Base-by-base conservation (phyloP, 1,140 invertebrate species). In the Diplogasteroides magnus region DNA sequence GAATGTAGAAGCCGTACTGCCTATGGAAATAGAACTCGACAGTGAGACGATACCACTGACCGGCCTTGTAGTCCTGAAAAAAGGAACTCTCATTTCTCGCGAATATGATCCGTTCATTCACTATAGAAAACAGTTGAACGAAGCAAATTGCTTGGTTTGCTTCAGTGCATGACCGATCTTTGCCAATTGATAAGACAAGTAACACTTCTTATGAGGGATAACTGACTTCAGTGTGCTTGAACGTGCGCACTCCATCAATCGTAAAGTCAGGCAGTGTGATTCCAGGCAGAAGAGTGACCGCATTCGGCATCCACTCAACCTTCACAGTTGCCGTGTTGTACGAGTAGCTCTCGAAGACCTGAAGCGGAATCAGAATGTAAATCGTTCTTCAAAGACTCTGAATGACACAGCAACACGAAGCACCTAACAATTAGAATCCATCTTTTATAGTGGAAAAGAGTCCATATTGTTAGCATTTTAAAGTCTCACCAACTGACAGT, bases 241-340 rank as follows among this genome's bases (percentile, higher is more conserved):
- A 80, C 6, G 76, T 58, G 31, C 59, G 65, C 15, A 77, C 64
- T 26, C 60, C 32, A 19, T 61, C 66, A 15, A 81, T 27, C 27
- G 63, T 37, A 67, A 76, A 82, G 61, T 81, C 79, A 11, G 80
- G 74, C 1, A 75, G 26, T 69, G 76, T 59, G 69, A 83, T 74
- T 25, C 56, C 64, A 13, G 71, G 67, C 2, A 67, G 37, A 14
- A 82, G 67, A 2, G 81, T 81, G 15, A 82, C 74, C 19, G 81
- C 67, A 19, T 68, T 64, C 31, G 76, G 31, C 76, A 81, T 77
- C 79, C 79, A 81, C 25, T 81, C 78, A 29, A 81, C 69, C 15
- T 61, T 78, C 19, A 83, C 80, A n/a, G 78, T 82, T 19, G 81
- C 80, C 2, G 80, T 83, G 31, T 82, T 82, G 61, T 78, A 82